phyloP scores from a whole-genome alignment of 1,140 invertebrate genomes.

The Epicauta chinensis region DNA sequence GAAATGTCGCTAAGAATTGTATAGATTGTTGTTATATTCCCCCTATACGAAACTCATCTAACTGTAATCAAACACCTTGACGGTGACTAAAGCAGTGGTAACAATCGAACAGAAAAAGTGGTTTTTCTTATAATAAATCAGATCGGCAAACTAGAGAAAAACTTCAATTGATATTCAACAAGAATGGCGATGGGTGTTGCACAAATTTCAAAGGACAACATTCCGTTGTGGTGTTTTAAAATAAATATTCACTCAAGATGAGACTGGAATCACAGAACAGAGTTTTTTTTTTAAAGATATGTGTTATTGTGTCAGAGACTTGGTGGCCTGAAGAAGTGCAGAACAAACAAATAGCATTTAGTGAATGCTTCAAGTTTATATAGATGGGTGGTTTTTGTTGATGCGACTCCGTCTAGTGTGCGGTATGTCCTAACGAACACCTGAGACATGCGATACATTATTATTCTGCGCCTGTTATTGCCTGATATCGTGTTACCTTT shows the following conservation, averaged over 20 bases:
- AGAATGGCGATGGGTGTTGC: background rate
- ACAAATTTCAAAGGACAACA: conserved; percentile 18
- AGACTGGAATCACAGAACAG: background rate
- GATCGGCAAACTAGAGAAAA: conserved; percentile 9
- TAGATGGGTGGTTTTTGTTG: conserved; percentile 15
- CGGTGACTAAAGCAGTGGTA: background rate
- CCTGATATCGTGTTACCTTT: conserved; percentile 14
- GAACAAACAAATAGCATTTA: conserved; percentile 24
- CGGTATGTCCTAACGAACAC: conserved; percentile 18
- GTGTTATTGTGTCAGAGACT: conserved; percentile 28
- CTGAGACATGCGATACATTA: conserved; percentile 17
- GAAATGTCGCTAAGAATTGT: background rate
- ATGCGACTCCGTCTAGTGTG: conserved; percentile 2
- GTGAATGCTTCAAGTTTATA: conserved; percentile 16
- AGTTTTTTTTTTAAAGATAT: conserved; percentile 10
- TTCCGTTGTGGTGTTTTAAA: conserved; percentile 5
- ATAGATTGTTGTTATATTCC: background rate
- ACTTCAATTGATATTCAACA: conserved; percentile 7
- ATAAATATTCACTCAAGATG: background rate
- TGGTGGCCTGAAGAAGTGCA: conserved; percentile 24
- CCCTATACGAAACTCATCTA: conserved; percentile 1
- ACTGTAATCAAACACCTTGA: conserved; percentile 1
- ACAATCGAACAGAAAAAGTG: background rate
- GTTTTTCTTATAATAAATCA: conserved; percentile 14
- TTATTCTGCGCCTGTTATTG: conserved; percentile 11